Evolutionary conservation across 1,140 invertebrate species (phyloP).

Genomic region (Pseudomyrmex dendroicus): DNA sequence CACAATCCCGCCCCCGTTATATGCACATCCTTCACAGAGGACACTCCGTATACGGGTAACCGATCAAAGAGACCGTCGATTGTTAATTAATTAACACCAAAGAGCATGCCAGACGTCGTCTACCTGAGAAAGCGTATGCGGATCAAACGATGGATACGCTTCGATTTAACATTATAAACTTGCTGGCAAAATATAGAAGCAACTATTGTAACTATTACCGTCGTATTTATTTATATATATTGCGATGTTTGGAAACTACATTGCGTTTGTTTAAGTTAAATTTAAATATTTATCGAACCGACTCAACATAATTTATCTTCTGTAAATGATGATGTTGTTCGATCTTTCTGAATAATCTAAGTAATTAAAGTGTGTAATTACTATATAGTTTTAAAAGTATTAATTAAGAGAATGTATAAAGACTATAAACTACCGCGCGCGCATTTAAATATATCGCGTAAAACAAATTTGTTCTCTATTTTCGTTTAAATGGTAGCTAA

Average conservation of each 20-base stretch:
- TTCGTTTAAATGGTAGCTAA: too few species aligned
- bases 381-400: too few species aligned
- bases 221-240: not conserved
- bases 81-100: slow-evolving; percentile 58
- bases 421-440: too few species aligned
- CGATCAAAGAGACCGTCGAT: slow-evolving; percentile 48
- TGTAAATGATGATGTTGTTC: too few species aligned
- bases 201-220: not conserved
- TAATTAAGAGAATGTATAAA: too few species aligned
- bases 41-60: slow-evolving; percentile 29
- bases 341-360: not conserved
- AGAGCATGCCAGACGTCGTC: not conserved
- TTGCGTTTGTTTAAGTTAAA: not conserved
- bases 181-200: not conserved
- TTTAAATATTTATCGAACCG: not conserved
- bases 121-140: not conserved
- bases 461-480: too few species aligned
- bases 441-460: too few species aligned
- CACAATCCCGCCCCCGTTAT: slow-evolving; percentile 23
- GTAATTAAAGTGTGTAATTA: too few species aligned
- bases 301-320: too few species aligned
- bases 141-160: not conserved
- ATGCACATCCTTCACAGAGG: slow-evolving; percentile 38
- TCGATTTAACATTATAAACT: not conserved
- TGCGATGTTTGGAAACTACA: not conserved